Percentiles rank a stretch among this genome's conserved stretches.
phyloP scores from a whole-genome alignment of 2,888 invertebrate genomes.

The Tetranychus truncatus region DNA sequence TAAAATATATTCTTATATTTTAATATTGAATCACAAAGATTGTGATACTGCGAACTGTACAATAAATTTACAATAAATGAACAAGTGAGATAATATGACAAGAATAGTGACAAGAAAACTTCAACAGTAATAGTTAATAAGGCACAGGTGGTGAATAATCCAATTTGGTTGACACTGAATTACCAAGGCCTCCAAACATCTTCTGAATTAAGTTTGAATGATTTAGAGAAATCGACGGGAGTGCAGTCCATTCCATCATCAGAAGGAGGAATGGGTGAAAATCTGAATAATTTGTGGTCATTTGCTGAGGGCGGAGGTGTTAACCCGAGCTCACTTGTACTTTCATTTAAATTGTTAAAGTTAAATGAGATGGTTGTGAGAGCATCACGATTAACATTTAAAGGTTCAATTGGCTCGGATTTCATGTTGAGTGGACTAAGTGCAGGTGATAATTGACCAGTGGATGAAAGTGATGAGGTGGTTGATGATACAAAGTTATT shows the following conservation, averaged over 20 bases:
- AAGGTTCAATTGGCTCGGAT: background rate
- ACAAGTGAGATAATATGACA: too few relatives aligned
- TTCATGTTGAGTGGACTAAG: background rate
- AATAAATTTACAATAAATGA: too few relatives aligned
- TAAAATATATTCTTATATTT: too few relatives aligned
- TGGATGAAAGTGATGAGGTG: slow-evolving; percentile 1
- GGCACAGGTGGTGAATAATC: background rate
- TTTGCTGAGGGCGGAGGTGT: slow-evolving; percentile 5
- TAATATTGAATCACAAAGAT: too few relatives aligned
- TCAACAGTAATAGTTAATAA: background rate
- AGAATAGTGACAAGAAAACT: too few relatives aligned
- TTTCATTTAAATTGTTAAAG: background rate
- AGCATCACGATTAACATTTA: background rate
- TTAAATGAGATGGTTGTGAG: background rate
- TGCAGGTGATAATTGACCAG: background rate
- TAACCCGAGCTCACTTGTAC: background rate
- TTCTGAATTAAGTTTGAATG: background rate
- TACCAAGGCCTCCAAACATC: slow-evolving; percentile 8
- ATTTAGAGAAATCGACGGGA: slow-evolving; percentile 3
- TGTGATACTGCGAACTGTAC: too few relatives aligned
- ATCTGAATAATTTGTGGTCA: background rate
- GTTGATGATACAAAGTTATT: background rate
- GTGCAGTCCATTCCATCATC: background rate
- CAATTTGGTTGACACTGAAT: background rate
- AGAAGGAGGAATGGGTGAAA: background rate